Percentiles rank a stretch among this genome's conserved stretches.
phyloP scores from a whole-genome alignment of 2,888 invertebrate genomes.

The Oscheius sp. region DNA sequence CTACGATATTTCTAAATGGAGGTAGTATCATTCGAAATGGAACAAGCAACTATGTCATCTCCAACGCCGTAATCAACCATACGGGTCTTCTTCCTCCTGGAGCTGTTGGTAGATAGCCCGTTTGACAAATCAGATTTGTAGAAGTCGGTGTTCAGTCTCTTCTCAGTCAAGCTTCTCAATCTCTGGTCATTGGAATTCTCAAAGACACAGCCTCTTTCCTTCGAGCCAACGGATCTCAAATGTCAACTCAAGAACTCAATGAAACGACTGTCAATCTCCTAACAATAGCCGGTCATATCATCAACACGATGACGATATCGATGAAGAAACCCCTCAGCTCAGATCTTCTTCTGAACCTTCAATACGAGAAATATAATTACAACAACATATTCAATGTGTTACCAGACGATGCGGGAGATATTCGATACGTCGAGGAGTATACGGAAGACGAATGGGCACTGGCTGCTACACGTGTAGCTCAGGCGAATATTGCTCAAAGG shows the following conservation, averaged over 20 bases:
- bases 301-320: constrained; percentile 34
- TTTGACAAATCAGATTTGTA: constrained; percentile 14
- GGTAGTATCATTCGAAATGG: constrained; percentile 41
- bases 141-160: constrained; percentile 45
- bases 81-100: constrained; percentile 43
- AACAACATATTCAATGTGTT: constrained; percentile 53
- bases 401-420: constrained; percentile 46
- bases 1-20: constrained; percentile 9
- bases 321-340: constrained; percentile 48
- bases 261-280: constrained; percentile 41
- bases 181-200: constrained; percentile 41
- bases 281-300: constrained; percentile 12
- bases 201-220: constrained; percentile 46
- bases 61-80: constrained; percentile 44
- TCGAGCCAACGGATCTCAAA: constrained; percentile 41
- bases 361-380: constrained; percentile 52
- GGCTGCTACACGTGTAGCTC: constrained; percentile 51
- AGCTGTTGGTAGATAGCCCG: constrained; percentile 25
- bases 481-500: constrained; percentile 46
- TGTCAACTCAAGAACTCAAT: constrained; percentile 45
- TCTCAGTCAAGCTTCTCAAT: constrained; percentile 50
- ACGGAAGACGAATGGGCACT: constrained; percentile 55
- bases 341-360: constrained; percentile 48
- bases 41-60: constrained; percentile 48
- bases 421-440: constrained; percentile 60